Evolutionary conservation across 1,140 invertebrate species (phyloP).

Genomic region (Chironomus tepperi): DNA sequence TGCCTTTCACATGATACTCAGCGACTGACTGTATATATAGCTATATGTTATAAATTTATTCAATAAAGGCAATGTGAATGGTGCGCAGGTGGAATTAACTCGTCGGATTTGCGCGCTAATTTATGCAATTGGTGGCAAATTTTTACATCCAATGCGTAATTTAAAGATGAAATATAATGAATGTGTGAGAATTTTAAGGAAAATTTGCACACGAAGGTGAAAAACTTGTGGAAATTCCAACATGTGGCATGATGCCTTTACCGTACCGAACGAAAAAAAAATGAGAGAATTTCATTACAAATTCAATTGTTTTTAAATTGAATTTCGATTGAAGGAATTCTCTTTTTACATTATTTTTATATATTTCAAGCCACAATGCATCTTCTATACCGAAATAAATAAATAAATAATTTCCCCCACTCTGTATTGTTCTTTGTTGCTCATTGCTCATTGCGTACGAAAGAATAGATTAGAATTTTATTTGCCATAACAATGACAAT

Average conservation of each 20-base stretch:
- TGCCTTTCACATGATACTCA: not conserved
- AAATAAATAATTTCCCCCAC: no score
- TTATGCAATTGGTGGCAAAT: slow-evolving; percentile 1
- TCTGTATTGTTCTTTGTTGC: no score
- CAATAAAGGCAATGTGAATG: slow-evolving; percentile 8
- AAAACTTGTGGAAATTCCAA: not conserved
- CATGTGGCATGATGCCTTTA: not conserved
- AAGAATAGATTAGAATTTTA: not conserved
- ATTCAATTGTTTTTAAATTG: slow-evolving; percentile 10
- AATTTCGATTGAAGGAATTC: not conserved
- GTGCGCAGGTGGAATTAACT: slow-evolving; percentile 20
- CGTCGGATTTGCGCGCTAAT: slow-evolving; percentile 11
- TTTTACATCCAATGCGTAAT: not conserved
- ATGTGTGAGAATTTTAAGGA: not conserved
- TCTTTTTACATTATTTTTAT: not conserved
- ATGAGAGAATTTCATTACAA: slow-evolving; percentile 9
- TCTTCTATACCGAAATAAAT: not conserved
- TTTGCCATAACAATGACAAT: not conserved
- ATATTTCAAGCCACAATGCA: not conserved
- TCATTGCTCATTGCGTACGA: no score
- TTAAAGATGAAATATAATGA: not conserved
- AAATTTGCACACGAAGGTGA: not conserved
- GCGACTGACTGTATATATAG: not conserved
- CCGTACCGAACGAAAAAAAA: not conserved
- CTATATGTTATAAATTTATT: slow-evolving; percentile 23